Percentiles rank a stretch among this genome's conserved stretches.
These are phyloP conservation scores for Asteroscopus sphinx DNA, from an alignment of 2,888 invertebrate species.

Conservation along the genomic window DNA sequence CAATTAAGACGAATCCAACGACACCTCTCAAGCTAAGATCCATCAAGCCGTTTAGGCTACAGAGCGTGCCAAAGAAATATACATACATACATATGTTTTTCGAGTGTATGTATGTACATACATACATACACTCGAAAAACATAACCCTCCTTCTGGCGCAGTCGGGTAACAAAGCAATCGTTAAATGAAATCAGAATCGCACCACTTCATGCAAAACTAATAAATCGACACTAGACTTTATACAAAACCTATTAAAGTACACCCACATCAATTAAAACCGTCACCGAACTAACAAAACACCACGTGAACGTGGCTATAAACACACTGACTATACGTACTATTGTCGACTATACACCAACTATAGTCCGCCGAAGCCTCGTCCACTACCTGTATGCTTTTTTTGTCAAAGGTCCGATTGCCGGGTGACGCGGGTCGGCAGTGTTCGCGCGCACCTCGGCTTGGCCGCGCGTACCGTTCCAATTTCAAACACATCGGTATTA, in stretches of 20 bases:
- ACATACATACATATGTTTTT: too few relatives aligned
- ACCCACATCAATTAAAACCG: conserved; percentile 48
- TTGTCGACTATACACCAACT: too few relatives aligned
- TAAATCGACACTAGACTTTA: not conserved
- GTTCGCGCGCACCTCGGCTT: conserved; percentile 75
- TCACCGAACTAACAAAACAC: conserved; percentile 45
- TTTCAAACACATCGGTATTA: conserved; percentile 21
- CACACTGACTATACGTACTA: conserved; percentile 27
- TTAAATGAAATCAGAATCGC: too few relatives aligned
- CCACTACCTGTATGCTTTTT: conserved; percentile 76
- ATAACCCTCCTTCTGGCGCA: too few relatives aligned
- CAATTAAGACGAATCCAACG: too few relatives aligned
- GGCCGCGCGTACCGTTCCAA: conserved; percentile 71
- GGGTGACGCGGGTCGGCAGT: conserved; percentile 76
- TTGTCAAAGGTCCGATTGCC: conserved; percentile 79
- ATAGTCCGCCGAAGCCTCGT: conserved; percentile 46
- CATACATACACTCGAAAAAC: too few relatives aligned
- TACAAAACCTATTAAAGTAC: conserved; percentile 29
- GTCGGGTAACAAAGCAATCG: too few relatives aligned
- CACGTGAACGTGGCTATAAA: conserved; percentile 50
- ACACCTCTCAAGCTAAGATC: too few relatives aligned
- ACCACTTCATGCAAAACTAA: not conserved
- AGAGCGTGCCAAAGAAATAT: too few relatives aligned
- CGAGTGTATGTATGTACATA: too few relatives aligned
- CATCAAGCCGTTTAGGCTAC: too few relatives aligned